Conservation (phyloP, 2,888 invertebrate genomes). For the Barypeithes pellucidus region DNA sequence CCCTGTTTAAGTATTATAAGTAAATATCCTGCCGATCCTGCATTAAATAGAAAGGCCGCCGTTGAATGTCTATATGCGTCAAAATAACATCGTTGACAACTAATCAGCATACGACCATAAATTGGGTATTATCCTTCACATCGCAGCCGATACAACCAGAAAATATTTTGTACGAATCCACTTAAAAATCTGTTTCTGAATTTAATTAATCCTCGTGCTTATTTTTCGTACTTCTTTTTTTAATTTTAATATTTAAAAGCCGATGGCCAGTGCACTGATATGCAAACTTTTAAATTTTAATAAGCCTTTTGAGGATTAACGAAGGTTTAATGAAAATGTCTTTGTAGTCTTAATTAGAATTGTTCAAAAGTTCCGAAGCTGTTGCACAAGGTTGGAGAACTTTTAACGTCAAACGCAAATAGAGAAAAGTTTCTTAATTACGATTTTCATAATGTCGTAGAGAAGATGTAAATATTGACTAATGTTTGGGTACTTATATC, state of each 20-base stretch:
- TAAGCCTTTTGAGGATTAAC: conserved; percentile 11
- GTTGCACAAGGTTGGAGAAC: neutral
- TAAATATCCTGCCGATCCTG: no score
- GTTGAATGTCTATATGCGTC: no score
- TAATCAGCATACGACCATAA: no score
- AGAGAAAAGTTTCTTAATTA: conserved; percentile 11
- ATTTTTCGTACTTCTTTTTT: neutral
- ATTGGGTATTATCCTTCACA: no score
- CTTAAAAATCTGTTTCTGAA: neutral
- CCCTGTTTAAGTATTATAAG: no score
- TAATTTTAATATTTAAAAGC: neutral
- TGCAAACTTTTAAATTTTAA: conserved; percentile 21
- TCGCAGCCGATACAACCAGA: no score
- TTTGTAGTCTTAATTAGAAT: conserved; percentile 25
- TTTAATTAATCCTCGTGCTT: neutral
- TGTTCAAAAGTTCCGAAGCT: conserved; percentile 10
- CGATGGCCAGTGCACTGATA: neutral
- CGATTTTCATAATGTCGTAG: neutral
- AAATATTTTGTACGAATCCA: no score
- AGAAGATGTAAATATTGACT: neutral
- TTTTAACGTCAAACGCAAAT: conserved; percentile 5
- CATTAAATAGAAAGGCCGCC: no score
- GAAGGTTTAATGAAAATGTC: conserved; percentile 19
- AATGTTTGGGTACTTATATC: no score
- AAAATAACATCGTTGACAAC: no score